Conservation (phyloP, 2,888 invertebrate species). For the Ectobius pallidus region DNA sequence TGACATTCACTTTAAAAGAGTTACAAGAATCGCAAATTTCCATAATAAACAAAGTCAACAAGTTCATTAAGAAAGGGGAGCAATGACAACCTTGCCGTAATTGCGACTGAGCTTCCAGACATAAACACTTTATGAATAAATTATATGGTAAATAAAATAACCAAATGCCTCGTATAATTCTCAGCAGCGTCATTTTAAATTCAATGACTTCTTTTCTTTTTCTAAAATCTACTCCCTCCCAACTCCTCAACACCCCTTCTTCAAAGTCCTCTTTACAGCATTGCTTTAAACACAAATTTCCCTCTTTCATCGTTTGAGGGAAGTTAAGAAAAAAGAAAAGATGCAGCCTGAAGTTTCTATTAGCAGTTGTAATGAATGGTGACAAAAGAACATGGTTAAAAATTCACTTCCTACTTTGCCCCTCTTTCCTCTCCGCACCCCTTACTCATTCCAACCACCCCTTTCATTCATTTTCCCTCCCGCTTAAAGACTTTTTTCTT, state of each 20-base stretch:
- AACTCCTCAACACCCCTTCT: not conserved
- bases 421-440: slow-evolving; percentile 14
- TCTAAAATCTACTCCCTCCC: not conserved
- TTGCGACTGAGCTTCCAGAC: not conserved
- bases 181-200: slow-evolving; percentile 24
- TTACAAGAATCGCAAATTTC: not conserved
- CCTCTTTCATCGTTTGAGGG: not conserved
- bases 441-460: slow-evolving; percentile 10
- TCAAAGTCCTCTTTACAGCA: not conserved
- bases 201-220: slow-evolving; percentile 13
- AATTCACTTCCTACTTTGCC: slow-evolving; percentile 26
- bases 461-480: slow-evolving; percentile 29
- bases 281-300: slow-evolving; percentile 28
- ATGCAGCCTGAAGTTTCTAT: slow-evolving; percentile 29
- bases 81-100: not conserved
- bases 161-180: slow-evolving; percentile 9
- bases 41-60: not conserved
- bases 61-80: not conserved
- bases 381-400: slow-evolving; percentile 43
- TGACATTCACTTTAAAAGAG: not conserved
- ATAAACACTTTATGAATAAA: slow-evolving; percentile 21
- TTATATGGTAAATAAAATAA: slow-evolving; percentile 24
- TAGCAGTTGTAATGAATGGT: slow-evolving; percentile 42
- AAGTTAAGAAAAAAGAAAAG: slow-evolving; percentile 24
- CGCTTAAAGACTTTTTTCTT: slow-evolving; percentile 40